Base-by-base conservation (phyloP, 1,140 invertebrate genomes). In the Globodera ellingtonae region DNA sequence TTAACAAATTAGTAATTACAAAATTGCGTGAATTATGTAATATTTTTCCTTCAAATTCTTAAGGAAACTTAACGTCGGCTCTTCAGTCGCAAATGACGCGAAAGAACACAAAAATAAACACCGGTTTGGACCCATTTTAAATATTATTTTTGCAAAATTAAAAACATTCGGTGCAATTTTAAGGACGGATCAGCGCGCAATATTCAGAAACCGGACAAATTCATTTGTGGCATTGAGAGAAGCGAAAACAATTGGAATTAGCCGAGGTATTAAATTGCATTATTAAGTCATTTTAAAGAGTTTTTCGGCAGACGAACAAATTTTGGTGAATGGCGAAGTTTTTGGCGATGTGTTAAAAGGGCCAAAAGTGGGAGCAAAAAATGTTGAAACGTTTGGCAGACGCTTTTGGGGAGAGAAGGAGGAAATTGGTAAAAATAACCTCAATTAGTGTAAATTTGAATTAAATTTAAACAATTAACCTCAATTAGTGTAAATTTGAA, bases 341-440 rank as follows among this genome's bases (percentile, higher is more conserved):
- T 18, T 13, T 6, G 24, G 10, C 24, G 46, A 47, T 6, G 18
- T 9, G 24, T 70, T 70, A 70, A 70, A 70, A 0, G 67, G 67
- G 24, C 24, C 24, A 47, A 24, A 67, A 24, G 7, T 44, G 66
- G 66, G 66, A 7, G n/a, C 5, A 6, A 70, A 70, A 70, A 13
- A 13, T 70, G 67, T 70, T 44, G 46, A 70, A 44, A 5, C 8
- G 21, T 47, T 70, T 70, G 67, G 67, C 4, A 35, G 67, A 9
- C 67, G 67, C 4, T 47, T 44, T 70, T 70, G 67, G 67, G 67
- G 67, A 5, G 67, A 70, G 6, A 70, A 18, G 15, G 67, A 35
- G 67, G 67, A 70, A 70, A 70, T 70, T 70, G 67, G 67, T 70
- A 70, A 70, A 70, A 70, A 24, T 24, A 24, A 24, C 24, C 24